These are phyloP conservation scores for Meloe dianella DNA, from an alignment of 2,888 invertebrate species.

Conservation along the genomic window DNA sequence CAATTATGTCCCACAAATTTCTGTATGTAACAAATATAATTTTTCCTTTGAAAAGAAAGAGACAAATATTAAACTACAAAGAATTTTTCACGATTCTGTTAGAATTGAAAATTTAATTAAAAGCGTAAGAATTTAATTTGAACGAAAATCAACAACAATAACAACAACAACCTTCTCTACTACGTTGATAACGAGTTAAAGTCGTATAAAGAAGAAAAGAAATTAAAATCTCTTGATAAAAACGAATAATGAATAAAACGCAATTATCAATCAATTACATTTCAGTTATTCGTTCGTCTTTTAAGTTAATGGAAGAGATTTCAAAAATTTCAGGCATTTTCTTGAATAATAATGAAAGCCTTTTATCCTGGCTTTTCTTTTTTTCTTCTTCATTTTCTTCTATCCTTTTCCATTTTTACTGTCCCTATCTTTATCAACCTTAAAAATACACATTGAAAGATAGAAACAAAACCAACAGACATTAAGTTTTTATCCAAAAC, in stretches of 20 bases:
- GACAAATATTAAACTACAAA: neutral
- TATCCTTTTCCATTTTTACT: neutral
- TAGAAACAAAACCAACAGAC: neutral
- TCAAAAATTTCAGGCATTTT: neutral
- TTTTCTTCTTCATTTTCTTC: neutral
- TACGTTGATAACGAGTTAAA: neutral
- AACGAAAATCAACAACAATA: neutral
- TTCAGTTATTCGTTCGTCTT: neutral
- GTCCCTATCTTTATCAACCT: neutral
- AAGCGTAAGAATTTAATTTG: neutral
- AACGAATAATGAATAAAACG: neutral
- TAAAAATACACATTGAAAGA: neutral
- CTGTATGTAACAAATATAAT: too few relatives aligned
- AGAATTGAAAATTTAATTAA: conserved; percentile 5
- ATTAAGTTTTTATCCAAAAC: neutral
- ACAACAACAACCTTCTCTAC: neutral
- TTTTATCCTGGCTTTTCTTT: neutral
- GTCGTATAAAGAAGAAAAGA: neutral
- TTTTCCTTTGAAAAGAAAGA: too few relatives aligned
- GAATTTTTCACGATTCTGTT: neutral
- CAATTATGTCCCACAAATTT: neutral
- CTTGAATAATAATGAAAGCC: conserved; percentile 1
- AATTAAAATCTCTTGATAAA: neutral
- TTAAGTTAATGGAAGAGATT: neutral
- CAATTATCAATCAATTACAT: neutral